These are phyloP conservation scores for Phrynocephalus vlangalii DNA, from an alignment of 2,797 vertebrate genomes.

Conservation along the genomic window DNA sequence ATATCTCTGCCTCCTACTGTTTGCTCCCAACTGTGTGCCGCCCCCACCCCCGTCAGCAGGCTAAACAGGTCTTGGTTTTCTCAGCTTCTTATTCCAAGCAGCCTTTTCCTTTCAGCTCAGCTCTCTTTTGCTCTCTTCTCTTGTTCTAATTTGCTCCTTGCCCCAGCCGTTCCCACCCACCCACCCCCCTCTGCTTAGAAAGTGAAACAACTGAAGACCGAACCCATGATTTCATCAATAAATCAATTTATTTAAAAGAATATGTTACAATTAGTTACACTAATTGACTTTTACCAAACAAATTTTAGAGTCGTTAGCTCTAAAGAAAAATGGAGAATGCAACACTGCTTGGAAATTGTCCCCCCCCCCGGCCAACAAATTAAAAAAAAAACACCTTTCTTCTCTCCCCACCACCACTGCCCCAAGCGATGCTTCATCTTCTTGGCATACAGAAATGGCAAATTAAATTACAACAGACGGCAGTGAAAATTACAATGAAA, in stretches of 20 bases:
- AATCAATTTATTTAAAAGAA: conserved; percentile 98
- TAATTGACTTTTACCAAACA: conserved; percentile 86
- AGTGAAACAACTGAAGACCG: not conserved
- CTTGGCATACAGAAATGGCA: conserved; percentile 71
- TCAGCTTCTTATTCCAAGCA: too few relatives aligned
- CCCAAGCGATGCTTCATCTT: conserved; percentile 43
- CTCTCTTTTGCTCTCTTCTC: too few relatives aligned
- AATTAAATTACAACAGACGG: conserved; percentile 75
- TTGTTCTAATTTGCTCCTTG: too few relatives aligned
- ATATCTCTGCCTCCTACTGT: too few relatives aligned
- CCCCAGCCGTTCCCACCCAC: too few relatives aligned
- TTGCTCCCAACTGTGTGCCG: too few relatives aligned
- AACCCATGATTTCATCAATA: conserved; percentile 83
- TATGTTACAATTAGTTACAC: conserved; percentile 98
- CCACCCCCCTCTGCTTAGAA: too few relatives aligned
- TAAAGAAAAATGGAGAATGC: conserved; percentile 68
- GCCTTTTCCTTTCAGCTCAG: too few relatives aligned
- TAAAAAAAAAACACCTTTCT: not conserved
- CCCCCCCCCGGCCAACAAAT: conserved; percentile 15
- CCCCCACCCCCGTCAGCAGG: too few relatives aligned
- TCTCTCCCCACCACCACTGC: not conserved
- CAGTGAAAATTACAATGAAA: conserved; percentile 71
- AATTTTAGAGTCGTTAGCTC: conserved; percentile 82
- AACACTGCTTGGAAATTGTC: conserved; percentile 66
- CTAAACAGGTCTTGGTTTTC: too few relatives aligned